Evolutionary conservation across 2,797 vertebrate species (phyloP), one percentile per base, ranked within the genome.

Genomic region (Limosa lapponica): DNA sequence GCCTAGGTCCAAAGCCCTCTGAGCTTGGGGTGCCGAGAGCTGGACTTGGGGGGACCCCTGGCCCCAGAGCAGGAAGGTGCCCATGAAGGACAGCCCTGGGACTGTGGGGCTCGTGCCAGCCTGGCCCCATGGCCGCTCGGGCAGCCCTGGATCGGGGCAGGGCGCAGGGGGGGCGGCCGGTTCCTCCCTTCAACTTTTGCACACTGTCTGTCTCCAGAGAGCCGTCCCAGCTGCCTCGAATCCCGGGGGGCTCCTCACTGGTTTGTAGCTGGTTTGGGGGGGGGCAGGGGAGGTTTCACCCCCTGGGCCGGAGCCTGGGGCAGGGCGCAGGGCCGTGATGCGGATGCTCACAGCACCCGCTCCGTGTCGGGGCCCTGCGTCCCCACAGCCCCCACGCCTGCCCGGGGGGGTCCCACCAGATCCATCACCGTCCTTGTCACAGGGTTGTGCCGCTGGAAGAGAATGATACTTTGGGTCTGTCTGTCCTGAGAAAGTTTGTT

Each of bases 141-240:
- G 39, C 61, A 46, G 62, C 62, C n/a, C 43, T 14, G n/a, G 44
- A 25, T 3, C 6, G 1, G 67, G 67, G 7, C 46, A 28, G 52
- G 34, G 46, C 0, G 2, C 1, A 0, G 41, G 23, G 23, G 30
- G n/a, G 19, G n/a, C 3, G 2, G 27, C 67, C 2, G 1, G 52
- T 48, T 17, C 67, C 41, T 72, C 46, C 74, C 67, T 16, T 65
- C 73, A 43, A 36, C 67, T 72, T 72, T 58, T 23, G 44, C 59
- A 13, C 66, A 13, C 10, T 15, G 8, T 55, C 51, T 10, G 28
- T 58, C 44, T 51, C 3, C 37, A 17, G 51, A 16, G 59, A 70
- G 65, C 36, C 4, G 2, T 32, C 79, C 64, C 51, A 6, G 79
- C 87, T 44, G 72, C 81, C n/a, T 22, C 3, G 0, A 11, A 15